phyloP scores from a whole-genome alignment of 2,113 vertebrate genomes.

The Nicator chloris region DNA sequence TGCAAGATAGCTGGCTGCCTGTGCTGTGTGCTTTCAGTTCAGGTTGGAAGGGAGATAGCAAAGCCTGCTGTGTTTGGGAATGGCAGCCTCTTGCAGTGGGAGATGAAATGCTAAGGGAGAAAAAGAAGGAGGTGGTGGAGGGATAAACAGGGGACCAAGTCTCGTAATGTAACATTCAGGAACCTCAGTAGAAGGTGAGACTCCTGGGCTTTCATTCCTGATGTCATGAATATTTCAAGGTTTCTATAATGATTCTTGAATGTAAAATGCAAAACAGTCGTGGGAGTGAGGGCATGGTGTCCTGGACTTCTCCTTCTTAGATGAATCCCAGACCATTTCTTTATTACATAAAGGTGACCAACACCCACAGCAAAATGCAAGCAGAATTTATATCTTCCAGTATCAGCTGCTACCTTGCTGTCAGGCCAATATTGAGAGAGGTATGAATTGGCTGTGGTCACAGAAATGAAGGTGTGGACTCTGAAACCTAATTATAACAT shows the following conservation, averaged over 20 bases:
- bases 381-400: neutral
- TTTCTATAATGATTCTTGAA: constrained; percentile 5
- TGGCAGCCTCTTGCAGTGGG: neutral
- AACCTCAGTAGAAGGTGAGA: neutral
- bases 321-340: neutral
- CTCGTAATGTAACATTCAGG: neutral
- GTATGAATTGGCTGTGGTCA: neutral
- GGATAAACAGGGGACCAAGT: neutral
- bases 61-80: neutral
- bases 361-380: neutral
- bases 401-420: neutral
- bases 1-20: neutral
- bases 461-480: constrained; percentile 41
- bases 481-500: constrained; percentile 30
- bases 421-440: neutral
- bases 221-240: constrained; percentile 11
- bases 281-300: neutral
- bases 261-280: neutral
- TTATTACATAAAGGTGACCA: neutral
- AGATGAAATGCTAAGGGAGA: neutral
- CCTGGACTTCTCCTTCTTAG: neutral
- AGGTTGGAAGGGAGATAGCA: neutral
- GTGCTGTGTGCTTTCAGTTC: neutral
- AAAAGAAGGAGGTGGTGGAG: neutral
- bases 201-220: neutral